Evolutionary conservation across 2,113 vertebrate species (phyloP), one percentile per base, ranked within the genome.

Genomic region (Chinchilla lanigera): DNA sequence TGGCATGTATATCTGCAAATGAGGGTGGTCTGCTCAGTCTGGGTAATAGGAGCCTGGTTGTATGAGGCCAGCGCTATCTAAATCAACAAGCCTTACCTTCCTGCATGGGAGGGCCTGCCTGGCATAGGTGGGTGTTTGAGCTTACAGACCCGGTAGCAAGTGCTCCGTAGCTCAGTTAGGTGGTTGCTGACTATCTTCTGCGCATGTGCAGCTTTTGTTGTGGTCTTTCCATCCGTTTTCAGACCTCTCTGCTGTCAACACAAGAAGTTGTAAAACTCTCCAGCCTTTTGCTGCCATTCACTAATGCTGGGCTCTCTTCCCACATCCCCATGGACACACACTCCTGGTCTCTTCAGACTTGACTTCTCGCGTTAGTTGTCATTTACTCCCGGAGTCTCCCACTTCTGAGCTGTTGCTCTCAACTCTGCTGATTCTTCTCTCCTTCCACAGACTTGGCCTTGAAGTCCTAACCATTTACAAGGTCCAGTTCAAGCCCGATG

Each of bases 361-460:
- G 11, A 7, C 47, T 81, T 38, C 38, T n/a, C 52, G 90, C n/a
- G 16, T 22, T 71, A 26, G 26, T 89, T 26, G 20, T 92, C 77
- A 44, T 58, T 77, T 7, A 2, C 44, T 75, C 19, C 24, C 24
- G 50, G 28, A 5, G 11, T 5, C 58, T 78, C 61, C 47, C 14
- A 82, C 35, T 38, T 87, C 60, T 47, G 73, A 38, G 41, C 3
- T 22, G 24, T 1, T 52, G 6, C 44, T 78, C 20, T 30, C 26
- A 4, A 24, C 9, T 3, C 10, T 22, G 13, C 7, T 26, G 0
- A 1, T 33, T n/a, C 33, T 24, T 35, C 3, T 3, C 1, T 19
- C 28, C 44, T 86, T 80, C 54, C 13, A 24, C 7, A 7, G 19
- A 22, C 7, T 60, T 58, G 30, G 61, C 38, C 24, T 1, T 80